Conservation (phyloP, 2,797 vertebrate genomes). For the Sebastiscus tertius region DNA sequence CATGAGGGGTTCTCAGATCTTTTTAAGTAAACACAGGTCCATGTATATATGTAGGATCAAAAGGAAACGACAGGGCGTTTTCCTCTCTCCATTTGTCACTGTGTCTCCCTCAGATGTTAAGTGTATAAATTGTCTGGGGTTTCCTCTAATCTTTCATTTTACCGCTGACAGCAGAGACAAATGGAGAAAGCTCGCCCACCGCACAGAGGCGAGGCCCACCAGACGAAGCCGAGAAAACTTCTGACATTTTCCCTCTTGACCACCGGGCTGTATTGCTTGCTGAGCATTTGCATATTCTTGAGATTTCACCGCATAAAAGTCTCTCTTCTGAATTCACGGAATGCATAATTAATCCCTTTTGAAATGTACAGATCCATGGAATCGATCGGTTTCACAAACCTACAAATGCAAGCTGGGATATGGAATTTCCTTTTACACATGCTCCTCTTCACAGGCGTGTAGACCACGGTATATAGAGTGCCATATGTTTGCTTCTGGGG, state of each 20-base stretch:
- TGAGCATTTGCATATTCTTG: constrained; percentile 10
- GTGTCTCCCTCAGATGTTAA: constrained; percentile 45
- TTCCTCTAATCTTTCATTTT: constrained; percentile 72
- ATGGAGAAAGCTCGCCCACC: constrained; percentile 52
- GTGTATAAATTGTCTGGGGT: constrained; percentile 48
- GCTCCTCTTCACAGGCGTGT: background rate
- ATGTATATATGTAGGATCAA: constrained; percentile 10
- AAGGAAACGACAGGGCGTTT: constrained; percentile 29
- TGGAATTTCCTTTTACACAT: constrained; percentile 8
- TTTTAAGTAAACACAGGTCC: constrained; percentile 19
- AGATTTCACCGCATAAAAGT: constrained; percentile 3
- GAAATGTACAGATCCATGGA: constrained; percentile 1
- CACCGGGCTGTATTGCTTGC: background rate
- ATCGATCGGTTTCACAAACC: constrained; percentile 19
- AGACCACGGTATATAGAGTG: background rate
- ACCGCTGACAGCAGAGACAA: constrained; percentile 65
- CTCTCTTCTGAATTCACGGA: constrained; percentile 16
- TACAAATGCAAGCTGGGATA: background rate
- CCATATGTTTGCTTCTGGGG: constrained; percentile 49
- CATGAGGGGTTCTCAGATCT: background rate
- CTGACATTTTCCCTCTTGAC: constrained; percentile 25
- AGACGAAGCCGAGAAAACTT: constrained; percentile 24
- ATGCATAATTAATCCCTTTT: constrained; percentile 12
- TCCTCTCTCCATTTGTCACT: constrained; percentile 37
- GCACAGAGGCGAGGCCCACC: constrained; percentile 49